Evolutionary conservation across 2,113 vertebrate species (phyloP), one percentile per base, ranked within the genome.

Genomic region (Pyrgilauda ruficollis): DNA sequence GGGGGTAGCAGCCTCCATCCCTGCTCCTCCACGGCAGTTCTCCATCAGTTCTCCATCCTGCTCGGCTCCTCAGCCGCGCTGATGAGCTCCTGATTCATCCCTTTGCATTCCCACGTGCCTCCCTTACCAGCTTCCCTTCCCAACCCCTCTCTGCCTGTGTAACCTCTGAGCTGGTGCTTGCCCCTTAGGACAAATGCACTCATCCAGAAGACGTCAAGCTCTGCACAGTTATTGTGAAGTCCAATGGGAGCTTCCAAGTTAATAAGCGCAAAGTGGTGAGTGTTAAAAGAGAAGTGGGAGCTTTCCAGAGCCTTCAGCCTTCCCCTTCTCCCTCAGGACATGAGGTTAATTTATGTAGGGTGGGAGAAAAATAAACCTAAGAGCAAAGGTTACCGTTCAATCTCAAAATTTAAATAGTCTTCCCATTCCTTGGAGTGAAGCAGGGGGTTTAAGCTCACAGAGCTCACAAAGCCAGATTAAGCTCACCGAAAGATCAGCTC

Each of bases 151-250:
- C 59, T 87, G 75, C 80, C 83, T 93, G 26, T 27, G 35, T 92
- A 86, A 94, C 94, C 85, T 93, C 84, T 93, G 52, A 97, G 93
- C 98, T 84, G 97, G 94, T 98, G 98, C 93, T 97, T 97, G 73
- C 70, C 96, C 94, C 96, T 92, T 98, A 99, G 99, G 99, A 99
- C 98, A 99, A 98, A 98, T 99, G 98, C 97, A 99, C 99, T 97
- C 99, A 99, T 98, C 99, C 99, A 50, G 99, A 99, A 97, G 99
- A 99, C 96, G 98, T 99, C 98, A 99, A 98, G 97, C 98, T 99
- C 97, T 99, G 99, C 98, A 98, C 99, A 58, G 98, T 99, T 97
- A 98, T 99, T 98, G 98, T 99, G 96, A 99, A 99, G 98, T 98
- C 99, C 97, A 99, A 99, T 93, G 99, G 99, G 97, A 99, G 98